These are phyloP conservation scores for Drosophila recens DNA, from an alignment of 2,888 invertebrate species.

Conservation along the genomic window DNA sequence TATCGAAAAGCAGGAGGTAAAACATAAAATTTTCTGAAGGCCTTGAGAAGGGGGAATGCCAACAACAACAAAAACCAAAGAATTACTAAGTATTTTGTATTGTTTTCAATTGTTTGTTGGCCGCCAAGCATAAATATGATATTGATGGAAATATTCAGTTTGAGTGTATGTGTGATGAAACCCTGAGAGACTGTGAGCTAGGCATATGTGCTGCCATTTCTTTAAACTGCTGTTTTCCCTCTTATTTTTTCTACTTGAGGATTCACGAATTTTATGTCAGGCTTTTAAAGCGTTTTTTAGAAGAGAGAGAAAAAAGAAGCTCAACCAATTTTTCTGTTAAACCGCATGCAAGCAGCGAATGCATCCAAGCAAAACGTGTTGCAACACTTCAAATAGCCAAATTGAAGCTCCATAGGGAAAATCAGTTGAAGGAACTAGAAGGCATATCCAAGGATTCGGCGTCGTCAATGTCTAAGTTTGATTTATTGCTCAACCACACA, in stretches of 20 bases:
- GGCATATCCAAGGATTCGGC: conserved; percentile 35
- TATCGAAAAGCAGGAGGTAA: conserved; percentile 46
- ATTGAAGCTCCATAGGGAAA: conserved; percentile 9
- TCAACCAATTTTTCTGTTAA: conserved; percentile 52
- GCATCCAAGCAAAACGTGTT: conserved; percentile 57
- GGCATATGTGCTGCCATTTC: conserved; percentile 19
- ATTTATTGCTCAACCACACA: conserved; percentile 50
- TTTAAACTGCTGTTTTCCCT: not conserved
- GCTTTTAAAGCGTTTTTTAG: conserved; percentile 11
- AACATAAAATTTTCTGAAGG: conserved; percentile 53
- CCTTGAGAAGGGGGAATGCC: not conserved
- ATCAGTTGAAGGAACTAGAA: not conserved
- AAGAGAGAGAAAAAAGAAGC: conserved; percentile 10
- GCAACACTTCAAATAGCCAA: conserved; percentile 55
- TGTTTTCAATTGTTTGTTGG: conserved; percentile 81
- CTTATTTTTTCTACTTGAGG: not conserved
- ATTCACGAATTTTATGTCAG: conserved; percentile 35
- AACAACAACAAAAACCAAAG: conserved; percentile 61
- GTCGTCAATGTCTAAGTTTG: conserved; percentile 28
- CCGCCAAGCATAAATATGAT: conserved; percentile 80
- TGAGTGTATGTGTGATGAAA: not conserved
- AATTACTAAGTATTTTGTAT: conserved; percentile 80
- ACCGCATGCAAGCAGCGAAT: conserved; percentile 45
- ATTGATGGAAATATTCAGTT: conserved; percentile 61
- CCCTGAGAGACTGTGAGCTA: conserved; percentile 28